Base-by-base conservation (phyloP, 1,140 invertebrate species). In the Nebria ingens region DNA sequence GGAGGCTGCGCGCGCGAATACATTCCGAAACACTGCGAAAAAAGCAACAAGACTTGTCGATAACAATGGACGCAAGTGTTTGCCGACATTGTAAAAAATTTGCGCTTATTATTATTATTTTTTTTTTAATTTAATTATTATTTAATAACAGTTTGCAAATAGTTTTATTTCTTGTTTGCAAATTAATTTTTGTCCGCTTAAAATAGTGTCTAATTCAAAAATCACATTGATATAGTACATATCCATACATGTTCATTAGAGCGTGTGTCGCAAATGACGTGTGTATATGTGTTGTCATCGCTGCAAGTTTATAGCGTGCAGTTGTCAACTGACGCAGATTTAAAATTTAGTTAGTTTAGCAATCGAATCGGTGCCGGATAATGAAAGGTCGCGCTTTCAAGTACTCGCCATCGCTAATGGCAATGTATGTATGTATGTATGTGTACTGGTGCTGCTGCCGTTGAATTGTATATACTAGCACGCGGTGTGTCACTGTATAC, bases 281-380 rank as follows among this genome's bases (percentile, higher is more conserved):
- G n/a, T n/a, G n/a, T n/a, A n/a, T n/a, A 6, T 13, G 4, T 4
- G 25, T 13, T 29, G 4, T 13, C 4, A 29, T 12, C 17, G 40
- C 40, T 45, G 40, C 15, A n/a, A n/a, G n/a, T 45, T 45, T 45
- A 17, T 45, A 45, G 40, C 6, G n/a, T 34, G 17, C 40, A 45
- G n/a, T 45, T 45, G 40, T 45, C 40, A 45, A 9, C 13, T 29
- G 4, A 12, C 40, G 40, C 25, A 6, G 40, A 45, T 45, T 45
- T 45, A 9, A 45, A 11, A 45, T 45, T 45, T 17, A 29, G 13
- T 29, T n/a, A n/a, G n/a, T n/a, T n/a, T n/a, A n/a, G n/a, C n/a
- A n/a, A n/a, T n/a, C 25, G 6, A 34, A 34, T 34, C n/a, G 25
- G n/a, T n/a, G n/a, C 25, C n/a, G 25, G 25, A 6, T 34, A 34